Evolutionary conservation across 35 echinoderm and acorn worm species (phyloP).

Genomic region (Holothuria glaberrima): DNA sequence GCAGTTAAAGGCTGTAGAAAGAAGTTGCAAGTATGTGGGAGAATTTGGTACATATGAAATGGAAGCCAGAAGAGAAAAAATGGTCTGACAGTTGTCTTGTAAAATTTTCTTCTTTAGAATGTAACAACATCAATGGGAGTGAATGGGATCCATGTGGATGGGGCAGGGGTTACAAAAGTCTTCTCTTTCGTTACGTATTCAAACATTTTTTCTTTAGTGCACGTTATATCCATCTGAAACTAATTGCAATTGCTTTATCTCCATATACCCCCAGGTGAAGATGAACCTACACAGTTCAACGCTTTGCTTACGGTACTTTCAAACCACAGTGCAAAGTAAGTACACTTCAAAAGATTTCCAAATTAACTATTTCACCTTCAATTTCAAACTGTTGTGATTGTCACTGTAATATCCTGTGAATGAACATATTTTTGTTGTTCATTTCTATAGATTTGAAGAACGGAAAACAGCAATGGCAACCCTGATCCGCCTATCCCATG

Average conservation of each 20-base stretch:
- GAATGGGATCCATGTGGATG: too few species aligned
- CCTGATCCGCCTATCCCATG: conserved; percentile 80
- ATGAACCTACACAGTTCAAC: conserved; percentile 68
- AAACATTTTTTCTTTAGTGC: background rate
- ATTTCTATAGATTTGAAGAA: conserved; percentile 85
- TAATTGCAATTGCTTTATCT: background rate
- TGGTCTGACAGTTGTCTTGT: too few species aligned
- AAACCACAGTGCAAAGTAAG: conserved; percentile 98
- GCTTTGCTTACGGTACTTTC: conserved; percentile 85
- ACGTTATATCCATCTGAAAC: too few species aligned
- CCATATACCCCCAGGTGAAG: conserved; percentile 42
- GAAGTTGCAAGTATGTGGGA: too few species aligned
- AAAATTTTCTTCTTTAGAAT: too few species aligned
- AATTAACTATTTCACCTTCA: background rate
- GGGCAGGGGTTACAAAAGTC: too few species aligned
- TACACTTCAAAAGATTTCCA: background rate
- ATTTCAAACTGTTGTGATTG: background rate
- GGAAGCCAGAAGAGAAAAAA: too few species aligned
- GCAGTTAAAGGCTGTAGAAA: too few species aligned
- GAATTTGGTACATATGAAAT: too few species aligned
- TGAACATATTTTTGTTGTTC: too few species aligned
- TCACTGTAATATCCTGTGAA: background rate
- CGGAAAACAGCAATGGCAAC: conserved; percentile 89
- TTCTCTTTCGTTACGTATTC: too few species aligned
- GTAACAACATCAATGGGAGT: too few species aligned